Base-by-base conservation (phyloP, 2,888 invertebrate species). In the Eupithecia tripunctaria region DNA sequence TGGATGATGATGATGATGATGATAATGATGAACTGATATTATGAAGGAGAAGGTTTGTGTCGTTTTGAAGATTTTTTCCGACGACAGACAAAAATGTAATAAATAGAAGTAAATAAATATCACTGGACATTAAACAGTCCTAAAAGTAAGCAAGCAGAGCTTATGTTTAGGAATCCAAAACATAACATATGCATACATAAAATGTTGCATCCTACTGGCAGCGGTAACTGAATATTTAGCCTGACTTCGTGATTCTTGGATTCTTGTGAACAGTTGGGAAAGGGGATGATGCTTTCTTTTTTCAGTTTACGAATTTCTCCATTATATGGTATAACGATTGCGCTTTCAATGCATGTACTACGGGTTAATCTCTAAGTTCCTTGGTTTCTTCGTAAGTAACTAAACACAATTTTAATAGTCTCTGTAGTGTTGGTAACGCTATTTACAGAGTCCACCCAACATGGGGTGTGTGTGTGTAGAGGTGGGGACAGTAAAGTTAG, bases 261-360 rank as follows among this genome's bases (percentile, higher is more conserved):
- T 47, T 47, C 7, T 1, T 51, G n/a, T 21, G 7, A 47, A 51
- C 10, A 21, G 8, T 47, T 47, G 43, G 18, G 6, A 47, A 47
- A 47, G 8, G 8, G 8, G 8, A 47, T 8, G 36, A 1, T 36
- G 36, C 8, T 36, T 8, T 1, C 10, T 51, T 51, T 3, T 10
- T 47, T 51, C 1, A 21, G 21, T 2, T 0, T 21, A 51, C 21
- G 21, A 21, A 8, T 47, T 51, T 51, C 10, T 51, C 51, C 21
- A 7, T n/a, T 2, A 8, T 21, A 51, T 51, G 51, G 21, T 51
- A 51, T 21, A 10, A 51, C 2, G 10, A 21, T 51, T 51, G 51
- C 51, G 21, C 51, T 51, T 51, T 51, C 51, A 51, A 51, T 51
- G 51, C 21, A 51, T 51, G 51, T 51, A 51, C 21, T 51, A 51